Conservation (phyloP, 2,113 vertebrate species). For the Atractosteus spatula region DNA sequence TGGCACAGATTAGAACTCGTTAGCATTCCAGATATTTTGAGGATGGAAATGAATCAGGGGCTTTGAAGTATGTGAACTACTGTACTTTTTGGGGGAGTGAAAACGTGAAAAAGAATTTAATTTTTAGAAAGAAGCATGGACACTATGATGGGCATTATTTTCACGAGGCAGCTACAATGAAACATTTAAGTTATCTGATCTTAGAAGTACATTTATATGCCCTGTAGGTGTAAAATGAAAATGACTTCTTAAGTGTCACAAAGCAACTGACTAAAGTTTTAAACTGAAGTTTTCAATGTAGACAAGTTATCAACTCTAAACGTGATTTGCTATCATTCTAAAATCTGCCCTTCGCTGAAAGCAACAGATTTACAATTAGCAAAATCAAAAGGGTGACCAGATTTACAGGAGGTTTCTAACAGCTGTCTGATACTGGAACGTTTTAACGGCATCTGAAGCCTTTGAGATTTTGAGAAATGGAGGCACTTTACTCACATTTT, state of each 20-base stretch:
- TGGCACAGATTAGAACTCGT: background rate
- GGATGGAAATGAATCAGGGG: background rate
- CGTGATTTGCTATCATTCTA: background rate
- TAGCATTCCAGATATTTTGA: conserved; percentile 12
- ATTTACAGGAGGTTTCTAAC: background rate
- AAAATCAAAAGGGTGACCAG: background rate
- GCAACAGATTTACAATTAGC: background rate
- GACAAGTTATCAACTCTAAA: background rate
- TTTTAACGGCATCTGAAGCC: background rate
- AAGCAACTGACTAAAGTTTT: too few relatives aligned
- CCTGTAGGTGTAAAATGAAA: too few relatives aligned
- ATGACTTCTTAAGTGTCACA: too few relatives aligned
- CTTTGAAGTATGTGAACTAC: background rate
- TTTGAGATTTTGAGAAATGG: background rate
- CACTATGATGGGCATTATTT: too few relatives aligned
- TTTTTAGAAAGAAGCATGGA: background rate
- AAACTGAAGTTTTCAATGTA: too few relatives aligned
- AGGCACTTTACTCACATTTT: background rate
- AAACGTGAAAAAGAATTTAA: background rate
- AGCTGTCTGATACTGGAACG: background rate
- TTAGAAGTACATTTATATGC: too few relatives aligned
- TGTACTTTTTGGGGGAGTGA: background rate
- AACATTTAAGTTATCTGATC: background rate
- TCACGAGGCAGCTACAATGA: background rate
- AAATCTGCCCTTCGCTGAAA: background rate